These are phyloP conservation scores for Parapristionchus giblindavisi DNA, from an alignment of 2,888 invertebrate species.

Conservation along the genomic window DNA sequence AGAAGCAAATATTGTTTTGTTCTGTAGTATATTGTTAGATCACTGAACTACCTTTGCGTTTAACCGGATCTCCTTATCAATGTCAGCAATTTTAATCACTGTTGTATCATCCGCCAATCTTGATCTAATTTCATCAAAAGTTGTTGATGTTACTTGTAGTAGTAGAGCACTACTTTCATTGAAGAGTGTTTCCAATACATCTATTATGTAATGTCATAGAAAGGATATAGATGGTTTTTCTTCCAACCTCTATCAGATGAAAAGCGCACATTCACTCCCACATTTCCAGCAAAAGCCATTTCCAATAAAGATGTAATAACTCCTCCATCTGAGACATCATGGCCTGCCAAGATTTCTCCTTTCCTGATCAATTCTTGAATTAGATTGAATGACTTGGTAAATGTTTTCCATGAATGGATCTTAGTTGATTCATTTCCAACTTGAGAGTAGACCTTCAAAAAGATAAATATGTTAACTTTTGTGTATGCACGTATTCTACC, in stretches of 20 bases:
- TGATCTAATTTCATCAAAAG: constrained; percentile 51
- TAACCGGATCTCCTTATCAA: constrained; percentile 48
- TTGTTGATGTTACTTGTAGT: constrained; percentile 68
- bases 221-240: constrained; percentile 14
- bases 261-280: constrained; percentile 52
- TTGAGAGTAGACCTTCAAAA: not conserved
- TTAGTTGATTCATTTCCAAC: not conserved
- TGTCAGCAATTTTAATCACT: constrained; percentile 67
- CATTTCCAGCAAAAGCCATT: constrained; percentile 92
- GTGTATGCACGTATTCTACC: constrained; percentile 35
- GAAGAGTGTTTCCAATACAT: constrained; percentile 63
- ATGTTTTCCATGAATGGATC: constrained; percentile 47
- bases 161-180: constrained; percentile 72
- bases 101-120: constrained; percentile 47
- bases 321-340: constrained; percentile 97
- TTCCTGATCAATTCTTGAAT: constrained; percentile 80
- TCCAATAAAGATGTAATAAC: constrained; percentile 87
- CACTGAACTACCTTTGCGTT: constrained; percentile 57
- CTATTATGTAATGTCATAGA: constrained; percentile 5
- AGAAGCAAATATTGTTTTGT: not conserved
- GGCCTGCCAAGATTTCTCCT: constrained; percentile 75
- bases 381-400: constrained; percentile 82
- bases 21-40: not conserved
- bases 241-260: constrained; percentile 16
- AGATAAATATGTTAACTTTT: not conserved